phyloP scores from a whole-genome alignment of 2,113 vertebrate genomes.

The Progne subis region DNA sequence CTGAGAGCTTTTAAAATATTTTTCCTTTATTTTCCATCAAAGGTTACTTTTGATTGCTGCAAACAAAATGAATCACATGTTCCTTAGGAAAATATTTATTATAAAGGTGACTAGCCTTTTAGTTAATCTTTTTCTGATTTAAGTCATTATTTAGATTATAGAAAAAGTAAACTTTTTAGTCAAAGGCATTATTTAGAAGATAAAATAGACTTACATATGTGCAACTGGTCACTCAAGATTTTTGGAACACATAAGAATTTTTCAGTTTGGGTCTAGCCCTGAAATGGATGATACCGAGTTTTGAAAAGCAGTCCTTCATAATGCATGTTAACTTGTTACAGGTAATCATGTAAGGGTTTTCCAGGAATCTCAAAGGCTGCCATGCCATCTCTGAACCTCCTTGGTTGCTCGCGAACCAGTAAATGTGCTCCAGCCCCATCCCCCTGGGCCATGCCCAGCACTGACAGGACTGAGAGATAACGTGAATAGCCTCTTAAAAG shows the following conservation, averaged over 20 bases:
- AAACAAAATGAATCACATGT: neutral
- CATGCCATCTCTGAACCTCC: neutral
- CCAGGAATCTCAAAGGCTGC: neutral
- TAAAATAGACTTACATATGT: neutral
- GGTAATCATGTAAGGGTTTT: neutral
- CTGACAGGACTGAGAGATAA: fast-evolving
- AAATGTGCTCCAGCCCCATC: fast-evolving
- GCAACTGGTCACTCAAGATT: neutral
- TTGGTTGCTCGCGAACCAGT: neutral
- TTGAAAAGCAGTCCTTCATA: neutral
- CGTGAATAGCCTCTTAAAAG: neutral
- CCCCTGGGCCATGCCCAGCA: neutral
- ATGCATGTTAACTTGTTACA: neutral
- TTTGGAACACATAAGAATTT: neutral
- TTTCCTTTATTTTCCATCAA: neutral
- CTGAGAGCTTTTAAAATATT: neutral
- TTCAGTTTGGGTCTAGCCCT: neutral
- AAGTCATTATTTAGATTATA: neutral
- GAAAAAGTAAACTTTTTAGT: neutral
- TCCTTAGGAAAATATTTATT: neutral
- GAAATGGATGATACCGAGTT: neutral
- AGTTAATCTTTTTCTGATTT: neutral
- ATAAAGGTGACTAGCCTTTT: neutral
- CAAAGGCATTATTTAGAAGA: neutral
- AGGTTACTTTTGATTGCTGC: neutral